Percentiles rank a stretch among this genome's conserved stretches.
These are phyloP conservation scores for Goniozus legneri DNA, from an alignment of 1,140 invertebrate genomes.

Conservation along the genomic window DNA sequence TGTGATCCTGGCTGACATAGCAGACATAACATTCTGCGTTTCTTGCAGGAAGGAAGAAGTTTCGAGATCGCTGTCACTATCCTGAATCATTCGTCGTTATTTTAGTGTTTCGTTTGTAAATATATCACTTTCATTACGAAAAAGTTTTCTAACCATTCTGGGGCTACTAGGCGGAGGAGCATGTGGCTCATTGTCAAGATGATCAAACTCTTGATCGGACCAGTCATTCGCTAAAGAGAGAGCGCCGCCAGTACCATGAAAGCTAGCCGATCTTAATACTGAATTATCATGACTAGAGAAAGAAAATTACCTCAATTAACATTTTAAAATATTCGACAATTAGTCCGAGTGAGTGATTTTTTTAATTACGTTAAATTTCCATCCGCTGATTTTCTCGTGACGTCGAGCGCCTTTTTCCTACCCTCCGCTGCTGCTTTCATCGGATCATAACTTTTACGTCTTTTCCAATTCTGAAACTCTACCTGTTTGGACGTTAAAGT, in stretches of 20 bases:
- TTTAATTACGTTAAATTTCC: too few species aligned
- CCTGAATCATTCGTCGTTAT: conserved; percentile 15
- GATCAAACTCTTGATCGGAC: conserved; percentile 36
- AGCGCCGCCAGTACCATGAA: conserved; percentile 53
- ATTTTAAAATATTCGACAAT: conserved; percentile 9
- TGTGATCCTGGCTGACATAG: conserved; percentile 57
- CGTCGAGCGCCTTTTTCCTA: conserved; percentile 57
- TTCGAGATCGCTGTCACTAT: conserved; percentile 38
- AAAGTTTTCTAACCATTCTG: conserved; percentile 23
- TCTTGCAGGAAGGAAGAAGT: conserved; percentile 39
- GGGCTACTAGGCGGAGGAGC: conserved; percentile 34
- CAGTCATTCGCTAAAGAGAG: conserved; percentile 36
- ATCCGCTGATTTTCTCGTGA: conserved; percentile 42
- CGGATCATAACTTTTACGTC: conserved; percentile 86
- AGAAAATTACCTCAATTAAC: not conserved
- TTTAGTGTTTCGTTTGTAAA: too few species aligned
- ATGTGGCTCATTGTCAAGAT: conserved; percentile 32
- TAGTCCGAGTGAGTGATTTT: conserved; percentile 26
- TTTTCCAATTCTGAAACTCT: conserved; percentile 89
- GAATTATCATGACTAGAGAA: conserved; percentile 45
- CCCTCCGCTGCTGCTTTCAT: conserved; percentile 82
- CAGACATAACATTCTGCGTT: conserved; percentile 59
- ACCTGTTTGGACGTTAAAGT: conserved; percentile 67
- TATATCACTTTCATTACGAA: too few species aligned
- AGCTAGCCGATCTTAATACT: conserved; percentile 56